Conservation (phyloP, 2,888 invertebrate genomes). For the Taenaris catops region DNA sequence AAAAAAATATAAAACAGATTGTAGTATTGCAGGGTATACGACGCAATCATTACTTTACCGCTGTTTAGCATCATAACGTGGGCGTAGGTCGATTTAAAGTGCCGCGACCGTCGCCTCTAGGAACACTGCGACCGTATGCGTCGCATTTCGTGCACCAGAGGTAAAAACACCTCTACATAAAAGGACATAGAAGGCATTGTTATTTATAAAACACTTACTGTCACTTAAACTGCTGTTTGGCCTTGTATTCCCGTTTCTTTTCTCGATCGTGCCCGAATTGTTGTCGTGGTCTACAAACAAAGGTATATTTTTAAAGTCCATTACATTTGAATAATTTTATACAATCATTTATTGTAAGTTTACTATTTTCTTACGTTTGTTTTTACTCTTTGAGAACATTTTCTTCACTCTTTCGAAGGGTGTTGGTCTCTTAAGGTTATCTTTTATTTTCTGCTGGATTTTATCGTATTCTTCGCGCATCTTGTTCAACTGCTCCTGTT, state of each 20-base stretch:
- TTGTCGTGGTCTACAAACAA: slow-evolving; percentile 47
- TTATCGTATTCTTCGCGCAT: slow-evolving; percentile 91
- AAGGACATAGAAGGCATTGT: background rate
- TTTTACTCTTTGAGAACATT: slow-evolving; percentile 84
- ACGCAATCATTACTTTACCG: too few relatives aligned
- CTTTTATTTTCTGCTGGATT: slow-evolving; percentile 88
- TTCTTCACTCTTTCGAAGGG: slow-evolving; percentile 89
- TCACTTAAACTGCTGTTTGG: slow-evolving; percentile 72
- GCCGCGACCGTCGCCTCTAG: too few relatives aligned
- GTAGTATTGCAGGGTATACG: too few relatives aligned
- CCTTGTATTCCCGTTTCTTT: slow-evolving; percentile 63
- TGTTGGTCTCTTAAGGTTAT: slow-evolving; percentile 86
- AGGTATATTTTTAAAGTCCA: too few relatives aligned
- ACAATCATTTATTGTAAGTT: too few relatives aligned
- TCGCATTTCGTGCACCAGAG: too few relatives aligned
- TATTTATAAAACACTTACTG: slow-evolving; percentile 43
- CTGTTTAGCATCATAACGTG: too few relatives aligned
- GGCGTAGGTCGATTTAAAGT: too few relatives aligned
- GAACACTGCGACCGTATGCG: too few relatives aligned
- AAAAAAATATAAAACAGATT: too few relatives aligned
- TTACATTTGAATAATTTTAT: too few relatives aligned
- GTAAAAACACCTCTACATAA: too few relatives aligned
- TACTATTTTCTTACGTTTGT: slow-evolving; percentile 69
- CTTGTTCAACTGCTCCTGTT: slow-evolving; percentile 89
- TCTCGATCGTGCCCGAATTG: slow-evolving; percentile 58